These are phyloP conservation scores for Gymnothorax javanicus DNA, from an alignment of 2,797 vertebrate species.

Conservation along the genomic window DNA sequence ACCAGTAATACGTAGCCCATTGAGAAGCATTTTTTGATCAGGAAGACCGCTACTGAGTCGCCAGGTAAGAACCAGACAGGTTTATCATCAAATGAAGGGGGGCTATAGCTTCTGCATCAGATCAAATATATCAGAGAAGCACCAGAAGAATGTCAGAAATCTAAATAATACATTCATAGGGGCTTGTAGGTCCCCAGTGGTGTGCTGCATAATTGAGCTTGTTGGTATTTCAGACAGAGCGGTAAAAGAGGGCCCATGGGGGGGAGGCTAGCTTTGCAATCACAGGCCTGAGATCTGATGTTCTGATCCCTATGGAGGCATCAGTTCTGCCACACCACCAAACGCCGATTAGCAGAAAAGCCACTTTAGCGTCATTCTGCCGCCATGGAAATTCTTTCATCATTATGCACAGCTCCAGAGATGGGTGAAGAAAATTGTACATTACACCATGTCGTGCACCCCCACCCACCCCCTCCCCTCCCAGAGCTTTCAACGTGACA, in stretches of 20 bases:
- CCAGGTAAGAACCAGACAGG: not conserved
- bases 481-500: conserved; percentile 59
- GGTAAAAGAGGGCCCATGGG: not conserved
- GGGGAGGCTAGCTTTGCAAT: not conserved
- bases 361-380: conserved; percentile 48
- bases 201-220: conserved; percentile 7
- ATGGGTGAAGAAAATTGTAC: conserved; percentile 45
- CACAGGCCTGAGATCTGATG: conserved; percentile 53
- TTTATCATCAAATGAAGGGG: not conserved
- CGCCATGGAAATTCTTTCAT: conserved; percentile 42
- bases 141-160: conserved; percentile 30
- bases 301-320: conserved; percentile 58
- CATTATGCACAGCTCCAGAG: conserved; percentile 50
- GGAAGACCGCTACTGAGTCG: not conserved
- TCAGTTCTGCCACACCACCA: conserved; percentile 69
- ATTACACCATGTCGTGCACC: conserved; percentile 51
- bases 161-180: conserved; percentile 32
- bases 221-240: not conserved
- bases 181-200: not conserved
- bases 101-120: not conserved
- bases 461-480: conserved; percentile 16
- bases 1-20: too few relatives aligned
- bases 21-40: not conserved
- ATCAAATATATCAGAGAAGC: not conserved
- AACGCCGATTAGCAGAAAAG: conserved; percentile 68